Base-by-base conservation (phyloP, 1,140 invertebrate genomes). In the Musca domestica region DNA sequence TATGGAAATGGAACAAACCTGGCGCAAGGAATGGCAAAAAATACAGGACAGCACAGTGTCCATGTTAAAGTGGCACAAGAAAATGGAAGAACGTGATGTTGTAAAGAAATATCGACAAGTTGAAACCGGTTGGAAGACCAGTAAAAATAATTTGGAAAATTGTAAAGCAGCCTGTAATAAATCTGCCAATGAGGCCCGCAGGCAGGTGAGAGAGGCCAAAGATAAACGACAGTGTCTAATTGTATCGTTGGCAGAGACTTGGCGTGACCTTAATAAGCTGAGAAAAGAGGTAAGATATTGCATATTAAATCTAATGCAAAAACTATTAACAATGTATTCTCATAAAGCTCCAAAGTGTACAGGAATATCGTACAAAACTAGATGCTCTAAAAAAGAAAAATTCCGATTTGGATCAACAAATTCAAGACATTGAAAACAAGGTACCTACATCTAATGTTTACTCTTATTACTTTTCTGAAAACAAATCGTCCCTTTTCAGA, bases 1-100 rank as follows among this genome's bases (percentile, higher is more conserved):
- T 61, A 61, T 61, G 56, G 56, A 61, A 61, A 61, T 61, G 56
- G 56, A 61, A 19, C 6, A 6, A 34, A 61, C 30, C 17, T 61
- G 27, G 10, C 56, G 27, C 5, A 61, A 61, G 34, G 56, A 61
- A 34, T 34, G 27, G n/a, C n/a, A 61, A 19, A 17, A 27, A 2
- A 34, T 61, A 34, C 27, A 61, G 7, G 27, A 61, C 2, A 12
- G 15, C 4, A 12, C 19, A 5, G 56, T 41, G 7, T 34, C 17
- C n/a, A 61, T 17, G 7, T 7, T 14, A 14, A 17, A 61, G 22
- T 19, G 56, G 27, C 27, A 61, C 12, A 17, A 61, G 7, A 19
- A 20, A 34, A 61, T 61, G 56, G 27, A 34, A 34, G n/a, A 34
- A 23, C 20, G 56, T 1, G 2, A 41, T 61, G 19, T 61, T 19